These are phyloP conservation scores for Esperia sulphurella DNA, from an alignment of 2,888 invertebrate species.

Conservation along the genomic window DNA sequence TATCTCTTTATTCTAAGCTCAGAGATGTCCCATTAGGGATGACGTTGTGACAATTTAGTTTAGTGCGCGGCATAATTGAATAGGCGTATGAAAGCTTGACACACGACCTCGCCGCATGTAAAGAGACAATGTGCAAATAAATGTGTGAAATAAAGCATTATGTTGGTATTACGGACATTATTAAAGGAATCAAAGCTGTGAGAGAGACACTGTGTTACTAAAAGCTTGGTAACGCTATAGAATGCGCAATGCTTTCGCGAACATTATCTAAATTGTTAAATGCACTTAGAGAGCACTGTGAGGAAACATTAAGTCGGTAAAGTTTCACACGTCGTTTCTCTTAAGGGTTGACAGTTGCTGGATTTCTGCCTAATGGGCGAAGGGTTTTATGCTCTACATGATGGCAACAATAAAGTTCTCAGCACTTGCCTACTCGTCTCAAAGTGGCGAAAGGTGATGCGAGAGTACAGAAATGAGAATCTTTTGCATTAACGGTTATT, in stretches of 20 bases:
- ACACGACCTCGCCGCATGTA: constrained; percentile 53
- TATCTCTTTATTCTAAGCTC: constrained; percentile 60
- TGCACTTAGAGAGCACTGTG: constrained; percentile 51
- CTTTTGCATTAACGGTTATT: constrained; percentile 10
- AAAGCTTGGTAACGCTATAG: constrained; percentile 38
- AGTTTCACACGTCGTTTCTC: constrained; percentile 40
- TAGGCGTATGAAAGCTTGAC: constrained; percentile 64
- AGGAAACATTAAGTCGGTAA: constrained; percentile 35
- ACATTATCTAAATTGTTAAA: constrained; percentile 68
- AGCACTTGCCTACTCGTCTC: constrained; percentile 13
- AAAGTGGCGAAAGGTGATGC: not conserved
- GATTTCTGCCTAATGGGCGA: constrained; percentile 22
- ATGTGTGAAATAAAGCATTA: constrained; percentile 60
- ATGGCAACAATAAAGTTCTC: constrained; percentile 14
- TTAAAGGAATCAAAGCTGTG: constrained; percentile 48
- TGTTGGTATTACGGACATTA: constrained; percentile 45
- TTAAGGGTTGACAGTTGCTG: constrained; percentile 27
- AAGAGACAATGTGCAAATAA: constrained; percentile 57
- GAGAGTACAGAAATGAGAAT: not conserved
- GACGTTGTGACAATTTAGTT: constrained; percentile 66
- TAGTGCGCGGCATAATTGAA: constrained; percentile 65
- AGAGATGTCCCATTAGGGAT: constrained; percentile 68
- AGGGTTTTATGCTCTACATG: constrained; percentile 20
- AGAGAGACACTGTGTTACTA: constrained; percentile 34
- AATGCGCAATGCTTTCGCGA: constrained; percentile 43